phyloP scores from a whole-genome alignment of 1,140 invertebrate species.

The Diachasma alloeum region DNA sequence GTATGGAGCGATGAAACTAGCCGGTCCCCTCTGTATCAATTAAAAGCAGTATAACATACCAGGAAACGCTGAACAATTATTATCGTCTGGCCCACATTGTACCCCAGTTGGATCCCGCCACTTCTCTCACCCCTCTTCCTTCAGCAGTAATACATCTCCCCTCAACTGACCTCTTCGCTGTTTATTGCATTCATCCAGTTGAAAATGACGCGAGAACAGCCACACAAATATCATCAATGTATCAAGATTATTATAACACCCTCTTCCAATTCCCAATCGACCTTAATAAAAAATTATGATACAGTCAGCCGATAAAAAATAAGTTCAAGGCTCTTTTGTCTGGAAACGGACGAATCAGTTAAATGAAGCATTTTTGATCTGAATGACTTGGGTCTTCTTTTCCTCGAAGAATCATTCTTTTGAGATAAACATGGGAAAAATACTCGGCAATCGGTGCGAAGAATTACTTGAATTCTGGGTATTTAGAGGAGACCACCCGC shows the following conservation, averaged over 20 bases:
- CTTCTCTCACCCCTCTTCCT: not conserved
- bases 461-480: not conserved
- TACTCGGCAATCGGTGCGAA: not conserved
- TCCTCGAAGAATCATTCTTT: not conserved
- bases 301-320: slow-evolving; percentile 2
- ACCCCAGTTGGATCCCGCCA: slow-evolving; percentile 19
- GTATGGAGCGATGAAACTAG: not conserved
- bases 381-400: not conserved
- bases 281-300: slow-evolving; percentile 18
- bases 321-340: slow-evolving; percentile 5
- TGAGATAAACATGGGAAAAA: not conserved
- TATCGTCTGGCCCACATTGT: slow-evolving; percentile 51
- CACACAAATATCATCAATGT: not conserved
- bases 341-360: not conserved
- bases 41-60: slow-evolving; percentile 45
- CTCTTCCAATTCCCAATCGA: slow-evolving; percentile 14
- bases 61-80: slow-evolving; percentile 55
- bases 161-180: not conserved
- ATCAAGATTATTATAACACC: not conserved
- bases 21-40: slow-evolving; percentile 48
- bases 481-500: slow-evolving; percentile 6
- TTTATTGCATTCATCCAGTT: not conserved
- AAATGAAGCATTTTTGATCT: not conserved
- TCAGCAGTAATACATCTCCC: not conserved
- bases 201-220: slow-evolving; percentile 4